A percentile compares a stretch with the other conserved stretches of the same genome.
Evolutionary conservation across 1,140 invertebrate genomes (phyloP).

Genomic region (Drosophila malerkotliana): DNA sequence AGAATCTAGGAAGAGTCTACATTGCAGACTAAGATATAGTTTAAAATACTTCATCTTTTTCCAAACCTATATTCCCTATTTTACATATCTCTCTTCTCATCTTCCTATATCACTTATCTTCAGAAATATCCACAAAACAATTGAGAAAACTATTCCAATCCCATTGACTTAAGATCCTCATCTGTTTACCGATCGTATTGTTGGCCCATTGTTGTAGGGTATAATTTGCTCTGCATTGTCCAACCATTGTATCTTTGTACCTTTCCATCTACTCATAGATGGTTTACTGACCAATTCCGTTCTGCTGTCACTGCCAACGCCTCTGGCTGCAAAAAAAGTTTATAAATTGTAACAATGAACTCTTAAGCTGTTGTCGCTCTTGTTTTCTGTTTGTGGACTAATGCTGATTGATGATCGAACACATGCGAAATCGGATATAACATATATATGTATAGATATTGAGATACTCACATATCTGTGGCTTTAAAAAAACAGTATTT

Average conservation of each 20-base stretch:
- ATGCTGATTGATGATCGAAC: constrained; percentile 73
- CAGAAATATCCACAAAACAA: constrained; percentile 7
- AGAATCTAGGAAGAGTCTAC: not conserved
- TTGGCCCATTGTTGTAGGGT: constrained; percentile 35
- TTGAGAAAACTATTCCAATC: constrained; percentile 33
- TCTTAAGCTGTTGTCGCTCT: constrained; percentile 81
- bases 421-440: constrained; percentile 64
- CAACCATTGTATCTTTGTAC: constrained; percentile 34
- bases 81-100: not conserved
- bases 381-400: constrained; percentile 70
- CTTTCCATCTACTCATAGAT: constrained; percentile 3
- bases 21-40: too few species aligned
- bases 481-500: not conserved
- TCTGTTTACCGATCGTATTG: constrained; percentile 38
- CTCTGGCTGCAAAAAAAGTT: constrained; percentile 45
- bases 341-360: constrained; percentile 80
- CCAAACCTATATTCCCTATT: too few species aligned
- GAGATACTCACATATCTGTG: not conserved
- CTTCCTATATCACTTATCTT: not conserved
- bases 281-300: constrained; percentile 44
- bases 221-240: constrained; percentile 51
- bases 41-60: too few species aligned
- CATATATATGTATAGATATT: constrained; percentile 14
- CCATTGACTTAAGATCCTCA: constrained; percentile 36
- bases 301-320: constrained; percentile 17